Evolutionary conservation across 1,140 invertebrate genomes (phyloP).

Genomic region (Campoletis sonorensis): DNA sequence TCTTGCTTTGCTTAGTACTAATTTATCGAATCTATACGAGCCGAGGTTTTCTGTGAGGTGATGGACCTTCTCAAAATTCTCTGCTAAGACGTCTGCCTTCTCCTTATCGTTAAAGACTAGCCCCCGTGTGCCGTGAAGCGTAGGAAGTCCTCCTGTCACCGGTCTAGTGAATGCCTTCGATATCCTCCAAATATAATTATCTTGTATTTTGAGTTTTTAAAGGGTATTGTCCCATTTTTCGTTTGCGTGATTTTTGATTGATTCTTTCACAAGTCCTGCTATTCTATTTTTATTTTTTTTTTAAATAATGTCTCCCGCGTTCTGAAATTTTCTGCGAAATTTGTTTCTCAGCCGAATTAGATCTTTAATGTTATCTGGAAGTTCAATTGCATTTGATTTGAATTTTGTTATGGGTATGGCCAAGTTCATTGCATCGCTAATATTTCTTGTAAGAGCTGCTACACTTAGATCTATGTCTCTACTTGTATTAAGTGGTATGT

Average conservation of each 20-base stretch:
- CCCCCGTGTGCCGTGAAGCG: constrained; percentile 26
- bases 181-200: constrained; percentile 53
- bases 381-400: too few relatives aligned
- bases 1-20: too few relatives aligned
- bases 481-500: too few relatives aligned
- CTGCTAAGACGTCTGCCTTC: constrained; percentile 39
- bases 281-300: not conserved
- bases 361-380: too few relatives aligned
- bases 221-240: constrained; percentile 50
- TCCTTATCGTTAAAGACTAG: constrained; percentile 9
- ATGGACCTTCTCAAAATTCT: constrained; percentile 42
- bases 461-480: too few relatives aligned
- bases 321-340: not conserved
- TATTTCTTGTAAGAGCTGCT: too few relatives aligned
- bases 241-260: constrained; percentile 46
- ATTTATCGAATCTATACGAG: too few relatives aligned
- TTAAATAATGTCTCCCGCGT: not conserved
- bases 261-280: constrained; percentile 43
- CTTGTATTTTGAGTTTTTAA: constrained; percentile 45
- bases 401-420: too few relatives aligned
- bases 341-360: not conserved
- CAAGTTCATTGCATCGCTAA: too few relatives aligned
- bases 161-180: constrained; percentile 45
- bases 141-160: constrained; percentile 12
- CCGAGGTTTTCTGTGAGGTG: constrained; percentile 36